Percentiles rank a stretch among this genome's conserved stretches.
Evolutionary conservation across 2,888 invertebrate species (phyloP).

Genomic region (Mayetiola destructor): DNA sequence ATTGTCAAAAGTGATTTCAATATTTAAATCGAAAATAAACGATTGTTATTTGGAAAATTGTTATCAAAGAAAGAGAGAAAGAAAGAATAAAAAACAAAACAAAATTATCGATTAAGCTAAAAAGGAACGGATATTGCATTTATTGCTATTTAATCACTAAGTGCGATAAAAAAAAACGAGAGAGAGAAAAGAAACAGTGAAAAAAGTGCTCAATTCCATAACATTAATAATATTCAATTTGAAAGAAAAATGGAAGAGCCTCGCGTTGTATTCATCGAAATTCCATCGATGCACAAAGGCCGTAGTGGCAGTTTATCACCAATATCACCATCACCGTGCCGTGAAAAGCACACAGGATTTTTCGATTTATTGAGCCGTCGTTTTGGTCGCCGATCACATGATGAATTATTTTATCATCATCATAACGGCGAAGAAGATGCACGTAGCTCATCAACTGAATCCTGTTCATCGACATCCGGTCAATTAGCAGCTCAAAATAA

Average conservation of each 20-base stretch:
- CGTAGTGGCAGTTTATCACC: slow-evolving; percentile 32
- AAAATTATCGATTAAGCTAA: background rate
- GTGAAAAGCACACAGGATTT: slow-evolving; percentile 47
- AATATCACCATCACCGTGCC: slow-evolving; percentile 40
- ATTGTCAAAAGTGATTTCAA: background rate
- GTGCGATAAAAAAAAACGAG: background rate
- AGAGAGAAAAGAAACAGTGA: background rate
- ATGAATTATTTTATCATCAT: slow-evolving; percentile 30
- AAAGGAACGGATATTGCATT: background rate
- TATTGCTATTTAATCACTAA: background rate
- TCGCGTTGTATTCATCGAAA: slow-evolving; percentile 24
- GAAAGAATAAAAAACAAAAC: background rate
- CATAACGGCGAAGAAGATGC: slow-evolving; percentile 36
- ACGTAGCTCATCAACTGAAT: slow-evolving; percentile 37
- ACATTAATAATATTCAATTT: background rate
- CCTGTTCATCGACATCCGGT: slow-evolving; percentile 29
- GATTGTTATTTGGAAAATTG: background rate
- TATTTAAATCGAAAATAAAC: background rate
- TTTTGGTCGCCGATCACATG: slow-evolving; percentile 42
- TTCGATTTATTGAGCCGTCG: slow-evolving; percentile 51
- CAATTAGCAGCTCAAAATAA: slow-evolving; percentile 17
- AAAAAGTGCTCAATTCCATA: background rate
- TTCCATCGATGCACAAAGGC: slow-evolving; percentile 18
- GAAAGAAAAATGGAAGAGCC: slow-evolving; percentile 26
- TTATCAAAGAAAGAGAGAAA: background rate